Evolutionary conservation across 2,888 invertebrate species (phyloP).

Genomic region (Synanthedon formicaeformis): DNA sequence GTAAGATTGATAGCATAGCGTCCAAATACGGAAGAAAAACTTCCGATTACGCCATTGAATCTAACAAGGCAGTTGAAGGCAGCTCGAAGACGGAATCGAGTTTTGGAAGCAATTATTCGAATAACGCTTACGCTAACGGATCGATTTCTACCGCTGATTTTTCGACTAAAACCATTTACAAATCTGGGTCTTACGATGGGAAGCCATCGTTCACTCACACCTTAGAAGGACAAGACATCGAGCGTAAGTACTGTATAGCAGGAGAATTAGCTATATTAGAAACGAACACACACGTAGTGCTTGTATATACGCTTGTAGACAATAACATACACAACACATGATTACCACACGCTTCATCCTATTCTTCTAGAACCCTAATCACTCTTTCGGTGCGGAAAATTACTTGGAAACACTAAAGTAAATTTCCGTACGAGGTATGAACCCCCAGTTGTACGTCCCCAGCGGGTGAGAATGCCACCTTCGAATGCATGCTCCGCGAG

Average conservation of each 20-base stretch:
- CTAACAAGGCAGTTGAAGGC: conserved; percentile 25
- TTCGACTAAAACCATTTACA: conserved; percentile 27
- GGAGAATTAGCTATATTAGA: conserved; percentile 14
- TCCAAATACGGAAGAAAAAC: conserved; percentile 28
- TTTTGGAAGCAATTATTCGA: conserved; percentile 42
- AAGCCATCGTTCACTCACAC: conserved; percentile 80
- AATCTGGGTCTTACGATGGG: conserved; percentile 59
- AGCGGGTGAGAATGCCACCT: conserved; percentile 87
- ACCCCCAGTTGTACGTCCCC: conserved; percentile 36
- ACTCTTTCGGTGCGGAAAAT: conserved; percentile 1
- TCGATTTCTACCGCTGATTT: conserved; percentile 30
- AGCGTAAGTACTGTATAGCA: conserved; percentile 75
- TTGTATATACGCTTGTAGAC: conserved; percentile 65
- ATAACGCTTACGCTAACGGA: conserved; percentile 43
- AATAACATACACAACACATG: conserved; percentile 59
- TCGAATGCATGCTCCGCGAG: conserved; percentile 80
- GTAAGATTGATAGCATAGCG: conserved; percentile 38
- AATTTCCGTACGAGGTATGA: conserved; percentile 30
- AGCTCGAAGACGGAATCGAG: conserved; percentile 33
- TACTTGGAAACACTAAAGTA: not conserved
- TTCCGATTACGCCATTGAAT: conserved; percentile 25
- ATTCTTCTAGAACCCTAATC: conserved; percentile 13
- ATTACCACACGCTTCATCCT: conserved; percentile 42
- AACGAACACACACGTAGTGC: conserved; percentile 53
- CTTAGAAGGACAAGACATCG: conserved; percentile 80